Conservation (phyloP, 2,888 invertebrate species). For the Meiosimyza decipiens region DNA sequence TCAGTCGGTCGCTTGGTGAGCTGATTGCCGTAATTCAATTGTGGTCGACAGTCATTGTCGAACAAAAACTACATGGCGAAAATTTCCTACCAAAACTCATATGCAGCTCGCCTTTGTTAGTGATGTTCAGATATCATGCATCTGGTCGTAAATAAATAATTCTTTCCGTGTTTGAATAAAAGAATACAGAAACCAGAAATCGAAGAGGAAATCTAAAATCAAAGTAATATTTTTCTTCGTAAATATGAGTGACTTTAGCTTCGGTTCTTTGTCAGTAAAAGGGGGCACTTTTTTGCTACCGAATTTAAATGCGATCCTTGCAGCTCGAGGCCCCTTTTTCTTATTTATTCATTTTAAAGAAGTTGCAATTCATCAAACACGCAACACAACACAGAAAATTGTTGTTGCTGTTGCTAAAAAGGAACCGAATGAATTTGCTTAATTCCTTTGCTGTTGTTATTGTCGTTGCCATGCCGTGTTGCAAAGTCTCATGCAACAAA, state of each 20-base stretch:
- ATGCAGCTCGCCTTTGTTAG: no score
- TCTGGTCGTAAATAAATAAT: background rate
- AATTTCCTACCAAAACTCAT: background rate
- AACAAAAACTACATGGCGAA: background rate
- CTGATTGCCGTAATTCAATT: conserved; percentile 3
- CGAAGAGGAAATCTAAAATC: conserved; percentile 11
- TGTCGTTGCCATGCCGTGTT: background rate
- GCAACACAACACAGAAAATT: conserved; percentile 29
- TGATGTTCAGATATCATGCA: background rate
- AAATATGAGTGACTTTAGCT: background rate
- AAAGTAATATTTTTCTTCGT: background rate
- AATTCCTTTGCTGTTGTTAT: background rate
- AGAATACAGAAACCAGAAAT: conserved; percentile 2
- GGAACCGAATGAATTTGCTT: background rate
- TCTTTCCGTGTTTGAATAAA: background rate
- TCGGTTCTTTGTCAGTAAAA: conserved; percentile 10
- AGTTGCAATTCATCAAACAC: conserved; percentile 36
- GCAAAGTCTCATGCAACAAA: conserved; percentile 17
- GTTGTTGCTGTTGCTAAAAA: background rate
- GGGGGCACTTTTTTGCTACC: conserved; percentile 36
- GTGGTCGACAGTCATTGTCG: conserved; percentile 5
- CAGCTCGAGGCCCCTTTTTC: background rate
- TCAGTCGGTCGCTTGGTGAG: background rate
- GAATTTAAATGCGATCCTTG: conserved; percentile 35
- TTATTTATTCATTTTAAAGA: background rate